phyloP scores from a whole-genome alignment of 1,140 invertebrate species.

The Charaxes varanes region DNA sequence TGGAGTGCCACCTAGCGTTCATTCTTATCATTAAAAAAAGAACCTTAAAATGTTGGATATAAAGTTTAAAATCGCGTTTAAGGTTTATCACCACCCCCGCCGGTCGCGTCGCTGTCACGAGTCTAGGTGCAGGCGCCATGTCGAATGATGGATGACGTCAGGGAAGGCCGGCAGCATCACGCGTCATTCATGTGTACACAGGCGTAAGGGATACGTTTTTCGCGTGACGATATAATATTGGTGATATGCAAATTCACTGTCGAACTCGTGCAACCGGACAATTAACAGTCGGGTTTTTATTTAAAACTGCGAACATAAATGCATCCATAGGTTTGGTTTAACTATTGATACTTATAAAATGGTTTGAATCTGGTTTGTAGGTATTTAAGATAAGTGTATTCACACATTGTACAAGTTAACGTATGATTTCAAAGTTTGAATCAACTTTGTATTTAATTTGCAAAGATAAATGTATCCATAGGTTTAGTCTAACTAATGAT shows the following conservation, averaged over 20 bases:
- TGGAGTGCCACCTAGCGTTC: constrained; percentile 53
- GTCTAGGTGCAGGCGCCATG: constrained; percentile 71
- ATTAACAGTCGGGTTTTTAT: background rate
- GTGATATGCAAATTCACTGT: constrained; percentile 70
- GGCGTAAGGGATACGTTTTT: constrained; percentile 73
- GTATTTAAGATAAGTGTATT: no score
- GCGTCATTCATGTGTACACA: constrained; percentile 73
- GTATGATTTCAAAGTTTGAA: no score
- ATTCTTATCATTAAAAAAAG: constrained; percentile 11
- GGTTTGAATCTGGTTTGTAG: no score
- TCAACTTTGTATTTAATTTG: no score
- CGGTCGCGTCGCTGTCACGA: constrained; percentile 54
- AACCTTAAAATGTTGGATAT: constrained; percentile 16
- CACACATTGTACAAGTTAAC: no score
- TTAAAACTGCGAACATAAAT: background rate
- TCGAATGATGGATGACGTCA: constrained; percentile 73
- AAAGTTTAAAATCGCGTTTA: constrained; percentile 25
- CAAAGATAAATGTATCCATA: no score
- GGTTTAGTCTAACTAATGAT: no score
- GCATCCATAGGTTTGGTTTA: no score
- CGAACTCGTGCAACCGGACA: constrained; percentile 24
- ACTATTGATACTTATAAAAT: no score
- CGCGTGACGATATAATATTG: constrained; percentile 72
- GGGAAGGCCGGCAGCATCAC: constrained; percentile 70
- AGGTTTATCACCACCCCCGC: constrained; percentile 37